phyloP scores from a whole-genome alignment of 2,113 vertebrate species.

The Lepus timidus region DNA sequence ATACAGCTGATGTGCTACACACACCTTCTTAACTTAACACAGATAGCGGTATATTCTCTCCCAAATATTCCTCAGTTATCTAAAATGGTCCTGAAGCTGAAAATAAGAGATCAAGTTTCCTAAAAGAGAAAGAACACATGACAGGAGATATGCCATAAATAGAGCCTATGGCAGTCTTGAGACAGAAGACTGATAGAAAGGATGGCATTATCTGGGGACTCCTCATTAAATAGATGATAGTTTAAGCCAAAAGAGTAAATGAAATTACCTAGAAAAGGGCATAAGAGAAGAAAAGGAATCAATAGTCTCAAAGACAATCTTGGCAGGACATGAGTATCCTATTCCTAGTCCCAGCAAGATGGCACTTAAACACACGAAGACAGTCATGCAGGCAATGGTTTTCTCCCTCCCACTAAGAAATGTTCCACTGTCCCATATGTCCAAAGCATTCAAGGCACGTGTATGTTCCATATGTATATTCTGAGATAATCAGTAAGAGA shows the following conservation, averaged over 20 bases:
- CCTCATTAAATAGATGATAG: background rate
- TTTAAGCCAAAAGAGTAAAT: background rate
- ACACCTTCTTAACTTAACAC: background rate
- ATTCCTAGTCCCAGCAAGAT: too few relatives aligned
- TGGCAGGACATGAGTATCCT: background rate
- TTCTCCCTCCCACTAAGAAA: background rate
- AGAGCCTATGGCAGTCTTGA: background rate
- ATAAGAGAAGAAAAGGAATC: background rate
- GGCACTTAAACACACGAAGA: background rate
- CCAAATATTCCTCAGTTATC: background rate
- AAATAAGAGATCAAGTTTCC: background rate
- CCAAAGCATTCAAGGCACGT: too few relatives aligned
- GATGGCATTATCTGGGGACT: background rate
- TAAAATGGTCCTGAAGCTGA: background rate
- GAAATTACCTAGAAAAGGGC: background rate
- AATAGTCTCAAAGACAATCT: background rate
- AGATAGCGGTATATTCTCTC: background rate
- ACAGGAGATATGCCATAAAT: background rate
- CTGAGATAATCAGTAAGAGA: background rate
- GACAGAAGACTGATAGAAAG: background rate
- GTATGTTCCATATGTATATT: background rate
- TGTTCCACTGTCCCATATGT: background rate
- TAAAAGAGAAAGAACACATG: background rate
- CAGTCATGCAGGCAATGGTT: background rate
- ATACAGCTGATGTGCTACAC: background rate